Evolutionary conservation across 1,140 invertebrate genomes (phyloP).

Genomic region (Teleopsis dalmanni): DNA sequence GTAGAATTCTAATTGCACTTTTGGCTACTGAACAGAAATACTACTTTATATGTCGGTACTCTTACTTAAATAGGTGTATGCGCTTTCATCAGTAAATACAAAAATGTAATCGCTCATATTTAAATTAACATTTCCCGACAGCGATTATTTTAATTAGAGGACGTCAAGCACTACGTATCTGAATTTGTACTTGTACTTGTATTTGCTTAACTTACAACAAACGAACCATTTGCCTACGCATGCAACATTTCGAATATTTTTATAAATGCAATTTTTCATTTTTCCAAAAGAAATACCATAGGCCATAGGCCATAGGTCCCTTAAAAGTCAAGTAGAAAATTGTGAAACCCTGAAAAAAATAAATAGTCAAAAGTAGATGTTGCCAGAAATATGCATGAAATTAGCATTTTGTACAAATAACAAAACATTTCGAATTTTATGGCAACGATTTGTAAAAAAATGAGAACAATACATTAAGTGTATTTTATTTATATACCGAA

Average conservation of each 20-base stretch:
- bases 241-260: slow-evolving; percentile 13
- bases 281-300: not conserved
- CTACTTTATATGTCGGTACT: too few species aligned
- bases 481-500: too few species aligned
- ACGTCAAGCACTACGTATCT: not conserved
- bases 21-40: too few species aligned
- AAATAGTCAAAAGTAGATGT: not conserved
- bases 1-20: too few species aligned
- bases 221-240: slow-evolving; percentile 1
- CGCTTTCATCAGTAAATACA: too few species aligned
- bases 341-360: too few species aligned
- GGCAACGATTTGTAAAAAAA: slow-evolving; percentile 30
- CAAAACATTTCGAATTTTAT: slow-evolving; percentile 28
- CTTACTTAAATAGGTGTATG: too few species aligned
- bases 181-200: not conserved
- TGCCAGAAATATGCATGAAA: slow-evolving; percentile 20
- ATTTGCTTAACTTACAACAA: not conserved
- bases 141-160: slow-evolving; percentile 40
- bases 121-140: slow-evolving; percentile 43
- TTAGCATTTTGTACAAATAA: slow-evolving; percentile 40
- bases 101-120: slow-evolving; percentile 37
- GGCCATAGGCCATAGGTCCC: too few species aligned
- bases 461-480: slow-evolving; percentile 2
- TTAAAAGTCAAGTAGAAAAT: too few species aligned
- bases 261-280: slow-evolving; percentile 17